Evolutionary conservation across 2,797 vertebrate species (phyloP).

Genomic region (Echiichthys vipera): DNA sequence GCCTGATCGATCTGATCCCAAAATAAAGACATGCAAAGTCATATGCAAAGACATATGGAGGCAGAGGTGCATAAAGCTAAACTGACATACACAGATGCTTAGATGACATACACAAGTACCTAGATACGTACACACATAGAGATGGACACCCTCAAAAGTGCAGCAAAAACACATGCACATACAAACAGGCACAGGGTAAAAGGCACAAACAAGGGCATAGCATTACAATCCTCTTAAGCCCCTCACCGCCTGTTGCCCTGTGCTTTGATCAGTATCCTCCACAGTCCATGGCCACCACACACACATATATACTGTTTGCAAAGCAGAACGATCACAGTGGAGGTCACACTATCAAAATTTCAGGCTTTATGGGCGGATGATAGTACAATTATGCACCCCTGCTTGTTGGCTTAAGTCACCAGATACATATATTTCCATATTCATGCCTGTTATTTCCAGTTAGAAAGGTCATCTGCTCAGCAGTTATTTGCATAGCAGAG

Average conservation of each 20-base stretch:
- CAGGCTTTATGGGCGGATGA: slow-evolving; percentile 36
- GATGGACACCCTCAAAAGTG: slow-evolving; percentile 16
- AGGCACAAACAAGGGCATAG: slow-evolving; percentile 46
- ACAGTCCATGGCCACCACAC: slow-evolving; percentile 15
- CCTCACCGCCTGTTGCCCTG: slow-evolving; percentile 23
- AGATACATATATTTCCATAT: slow-evolving; percentile 70
- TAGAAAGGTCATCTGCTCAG: slow-evolving; percentile 64
- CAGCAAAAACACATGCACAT: slow-evolving; percentile 14
- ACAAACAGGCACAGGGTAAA: slow-evolving; percentile 40
- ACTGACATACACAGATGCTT: slow-evolving; percentile 18
- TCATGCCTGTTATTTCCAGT: slow-evolving; percentile 61
- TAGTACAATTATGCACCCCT: slow-evolving; percentile 48
- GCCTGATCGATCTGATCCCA: neutral
- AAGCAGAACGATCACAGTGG: slow-evolving; percentile 40
- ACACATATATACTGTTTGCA: slow-evolving; percentile 26
- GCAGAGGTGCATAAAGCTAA: slow-evolving; percentile 37
- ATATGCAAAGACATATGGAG: slow-evolving; percentile 31
- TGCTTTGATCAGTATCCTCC: slow-evolving; percentile 60
- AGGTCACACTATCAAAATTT: slow-evolving; percentile 50
- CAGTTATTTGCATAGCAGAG: slow-evolving; percentile 59
- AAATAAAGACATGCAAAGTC: neutral
- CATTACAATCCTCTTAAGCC: slow-evolving; percentile 62
- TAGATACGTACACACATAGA: neutral
- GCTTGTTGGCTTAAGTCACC: slow-evolving; percentile 58
- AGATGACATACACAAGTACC: slow-evolving; percentile 8